Conservation (phyloP, 2,888 invertebrate genomes). For the Diaperis boleti region DNA sequence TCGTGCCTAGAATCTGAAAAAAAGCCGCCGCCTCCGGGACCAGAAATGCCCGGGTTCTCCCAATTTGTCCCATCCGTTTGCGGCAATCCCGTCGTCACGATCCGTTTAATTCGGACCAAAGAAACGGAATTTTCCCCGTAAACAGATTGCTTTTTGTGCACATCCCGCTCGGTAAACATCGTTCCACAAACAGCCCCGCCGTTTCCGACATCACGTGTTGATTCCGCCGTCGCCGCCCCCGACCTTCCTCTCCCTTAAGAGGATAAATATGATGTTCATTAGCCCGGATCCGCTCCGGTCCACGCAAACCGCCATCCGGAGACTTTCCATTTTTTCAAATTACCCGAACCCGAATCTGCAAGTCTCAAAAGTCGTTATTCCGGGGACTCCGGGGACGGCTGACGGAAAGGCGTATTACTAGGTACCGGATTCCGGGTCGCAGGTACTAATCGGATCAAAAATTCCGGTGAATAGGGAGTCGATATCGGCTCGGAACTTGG, state of each 20-base stretch:
- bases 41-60: no score
- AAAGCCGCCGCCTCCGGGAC: no score
- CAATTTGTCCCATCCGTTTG: no score
- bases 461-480: slow-evolving; percentile 16
- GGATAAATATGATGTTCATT: slow-evolving; percentile 22
- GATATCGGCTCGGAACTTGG: slow-evolving; percentile 25
- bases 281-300: slow-evolving; percentile 2
- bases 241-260: background rate
- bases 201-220: slow-evolving; percentile 6
- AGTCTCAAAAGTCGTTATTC: slow-evolving; percentile 23
- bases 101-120: no score
- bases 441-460: slow-evolving; percentile 32
- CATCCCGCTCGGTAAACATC: no score
- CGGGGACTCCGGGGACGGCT: slow-evolving; percentile 19
- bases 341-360: slow-evolving; percentile 13
- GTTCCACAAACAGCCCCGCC: no score
- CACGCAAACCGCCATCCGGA: slow-evolving; percentile 2
- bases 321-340: slow-evolving; percentile 24
- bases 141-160: no score
- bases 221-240: background rate
- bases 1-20: no score
- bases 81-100: no score
- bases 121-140: no score
- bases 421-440: slow-evolving; percentile 5
- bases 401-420: slow-evolving; percentile 28